Evolutionary conservation across 2,113 vertebrate genomes (phyloP).

Genomic region (Dolichotis patagonum): DNA sequence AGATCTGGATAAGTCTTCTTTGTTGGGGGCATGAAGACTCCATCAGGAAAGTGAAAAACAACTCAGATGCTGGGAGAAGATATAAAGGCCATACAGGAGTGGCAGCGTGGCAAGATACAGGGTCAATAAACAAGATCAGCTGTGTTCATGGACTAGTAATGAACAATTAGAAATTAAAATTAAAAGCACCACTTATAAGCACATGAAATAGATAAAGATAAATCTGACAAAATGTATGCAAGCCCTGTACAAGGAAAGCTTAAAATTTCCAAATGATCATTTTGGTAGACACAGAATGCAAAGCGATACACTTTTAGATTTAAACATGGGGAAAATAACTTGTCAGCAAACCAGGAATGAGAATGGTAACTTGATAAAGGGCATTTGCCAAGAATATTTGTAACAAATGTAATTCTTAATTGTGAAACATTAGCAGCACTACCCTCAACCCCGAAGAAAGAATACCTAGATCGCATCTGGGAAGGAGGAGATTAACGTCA

Average conservation of each 20-base stretch:
- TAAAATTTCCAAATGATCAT: neutral
- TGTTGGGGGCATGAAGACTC: too few relatives aligned
- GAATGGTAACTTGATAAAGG: neutral
- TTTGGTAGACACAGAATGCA: neutral
- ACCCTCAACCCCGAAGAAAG: neutral
- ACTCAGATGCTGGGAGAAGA: neutral
- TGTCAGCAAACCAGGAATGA: neutral
- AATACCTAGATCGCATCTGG: neutral
- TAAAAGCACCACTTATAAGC: neutral
- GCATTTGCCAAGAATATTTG: neutral
- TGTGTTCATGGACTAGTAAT: neutral
- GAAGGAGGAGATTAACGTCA: neutral
- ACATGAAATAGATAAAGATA: neutral
- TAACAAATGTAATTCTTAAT: neutral
- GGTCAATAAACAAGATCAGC: neutral
- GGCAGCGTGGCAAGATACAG: neutral
- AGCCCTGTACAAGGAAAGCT: neutral
- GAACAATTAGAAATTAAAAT: neutral
- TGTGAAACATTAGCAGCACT: neutral
- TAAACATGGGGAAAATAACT: too few relatives aligned
- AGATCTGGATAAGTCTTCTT: neutral
- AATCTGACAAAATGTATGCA: neutral
- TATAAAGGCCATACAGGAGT: neutral
- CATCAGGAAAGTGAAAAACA: neutral
- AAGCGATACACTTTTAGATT: neutral